Conservation (phyloP, 2,888 invertebrate species). For the Sycophila texana region DNA sequence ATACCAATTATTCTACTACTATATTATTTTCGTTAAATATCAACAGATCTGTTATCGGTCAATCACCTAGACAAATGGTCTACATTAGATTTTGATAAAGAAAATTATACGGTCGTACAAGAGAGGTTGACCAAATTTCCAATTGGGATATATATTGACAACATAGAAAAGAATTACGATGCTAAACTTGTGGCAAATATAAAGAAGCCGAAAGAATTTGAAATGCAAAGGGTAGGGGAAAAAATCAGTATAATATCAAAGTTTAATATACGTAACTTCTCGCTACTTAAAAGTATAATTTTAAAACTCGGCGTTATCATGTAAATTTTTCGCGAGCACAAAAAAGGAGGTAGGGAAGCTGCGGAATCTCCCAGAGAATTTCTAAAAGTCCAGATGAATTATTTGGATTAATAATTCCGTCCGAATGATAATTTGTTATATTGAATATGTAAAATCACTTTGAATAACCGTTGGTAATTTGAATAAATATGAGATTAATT, state of each 20-base stretch:
- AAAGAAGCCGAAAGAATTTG: too few species aligned
- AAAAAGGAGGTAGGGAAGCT: neutral
- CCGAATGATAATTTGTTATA: slow-evolving; percentile 44
- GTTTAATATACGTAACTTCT: neutral
- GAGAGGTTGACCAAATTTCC: too few species aligned
- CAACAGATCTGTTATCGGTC: too few species aligned
- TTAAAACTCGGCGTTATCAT: slow-evolving; percentile 3
- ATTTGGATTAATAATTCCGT: slow-evolving; percentile 46
- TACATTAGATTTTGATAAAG: too few species aligned
- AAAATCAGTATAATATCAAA: slow-evolving; percentile 1
- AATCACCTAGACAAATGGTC: too few species aligned
- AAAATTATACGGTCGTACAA: too few species aligned
- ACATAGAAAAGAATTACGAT: too few species aligned
- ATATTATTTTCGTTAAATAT: too few species aligned
- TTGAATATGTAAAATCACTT: slow-evolving; percentile 47
- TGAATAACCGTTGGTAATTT: slow-evolving; percentile 41
- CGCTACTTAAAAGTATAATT: slow-evolving; percentile 21
- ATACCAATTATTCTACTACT: too few species aligned
- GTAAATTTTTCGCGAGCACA: neutral
- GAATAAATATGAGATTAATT: slow-evolving; percentile 54
- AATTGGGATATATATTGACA: too few species aligned
- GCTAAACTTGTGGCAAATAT: too few species aligned
- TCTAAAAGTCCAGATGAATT: slow-evolving; percentile 30
- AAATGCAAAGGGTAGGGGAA: neutral
- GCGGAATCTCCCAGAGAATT: neutral